phyloP scores from a whole-genome alignment of 2,888 invertebrate genomes.

The Diplazon laetatorius region DNA sequence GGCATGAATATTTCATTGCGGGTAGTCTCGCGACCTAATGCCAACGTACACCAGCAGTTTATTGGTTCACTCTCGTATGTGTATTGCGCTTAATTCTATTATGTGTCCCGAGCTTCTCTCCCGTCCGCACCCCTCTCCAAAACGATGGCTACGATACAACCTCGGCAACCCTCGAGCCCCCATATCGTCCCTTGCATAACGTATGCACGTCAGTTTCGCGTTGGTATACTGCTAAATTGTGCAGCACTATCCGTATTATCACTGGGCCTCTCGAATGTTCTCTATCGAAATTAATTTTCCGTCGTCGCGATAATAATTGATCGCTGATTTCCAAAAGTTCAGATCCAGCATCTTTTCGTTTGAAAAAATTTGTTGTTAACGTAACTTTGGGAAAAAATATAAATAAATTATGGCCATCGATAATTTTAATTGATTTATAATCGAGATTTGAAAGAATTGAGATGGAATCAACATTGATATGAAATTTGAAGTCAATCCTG shows the following conservation, averaged over 20 bases:
- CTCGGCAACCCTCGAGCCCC: constrained; percentile 23
- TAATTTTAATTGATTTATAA: too few relatives aligned
- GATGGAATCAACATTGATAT: too few relatives aligned
- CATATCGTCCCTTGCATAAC: constrained; percentile 13
- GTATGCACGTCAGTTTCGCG: constrained; percentile 20
- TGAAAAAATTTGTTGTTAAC: too few relatives aligned
- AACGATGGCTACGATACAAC: constrained; percentile 42
- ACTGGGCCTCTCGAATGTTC: too few relatives aligned
- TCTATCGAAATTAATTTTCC: background rate
- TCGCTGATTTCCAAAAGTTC: too few relatives aligned
- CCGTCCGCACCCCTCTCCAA: background rate
- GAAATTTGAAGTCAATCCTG: too few relatives aligned
- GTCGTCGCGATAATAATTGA: background rate
- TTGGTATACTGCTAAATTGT: background rate
- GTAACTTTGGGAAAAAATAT: too few relatives aligned
- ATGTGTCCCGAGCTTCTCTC: constrained; percentile 49
- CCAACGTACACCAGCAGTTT: constrained; percentile 69
- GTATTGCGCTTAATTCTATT: constrained; percentile 72
- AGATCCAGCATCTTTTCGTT: too few relatives aligned
- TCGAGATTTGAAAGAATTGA: too few relatives aligned
- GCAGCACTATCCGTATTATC: background rate
- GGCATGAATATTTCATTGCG: constrained; percentile 76
- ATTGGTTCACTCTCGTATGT: constrained; percentile 67
- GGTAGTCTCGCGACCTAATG: constrained; percentile 62
- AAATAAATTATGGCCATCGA: too few relatives aligned